Evolutionary conservation across 2,113 vertebrate genomes (phyloP).

Genomic region (Anoplopoma fimbria): DNA sequence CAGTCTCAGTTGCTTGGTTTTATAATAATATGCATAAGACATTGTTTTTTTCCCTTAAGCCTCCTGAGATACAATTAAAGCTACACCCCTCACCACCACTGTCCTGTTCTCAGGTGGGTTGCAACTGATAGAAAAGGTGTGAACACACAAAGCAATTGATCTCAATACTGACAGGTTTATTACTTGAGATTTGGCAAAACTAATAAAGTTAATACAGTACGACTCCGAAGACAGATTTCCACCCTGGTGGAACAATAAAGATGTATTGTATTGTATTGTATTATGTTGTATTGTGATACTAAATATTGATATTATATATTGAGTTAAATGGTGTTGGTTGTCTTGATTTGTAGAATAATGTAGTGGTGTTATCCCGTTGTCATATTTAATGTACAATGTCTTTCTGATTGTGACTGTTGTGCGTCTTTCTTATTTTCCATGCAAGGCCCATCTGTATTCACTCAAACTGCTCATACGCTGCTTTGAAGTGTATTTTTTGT

Average conservation of each 20-base stretch:
- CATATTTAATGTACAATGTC: conserved; percentile 6
- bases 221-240: too few species aligned
- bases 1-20: not conserved
- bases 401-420: conserved; percentile 11
- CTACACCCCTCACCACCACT: not conserved
- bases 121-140: not conserved
- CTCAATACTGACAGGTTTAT: not conserved
- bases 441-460: not conserved
- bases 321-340: not conserved
- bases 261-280: not conserved
- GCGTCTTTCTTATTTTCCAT: not conserved
- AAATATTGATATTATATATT: not conserved
- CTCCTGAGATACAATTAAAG: not conserved
- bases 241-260: not conserved
- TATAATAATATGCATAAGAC: not conserved
- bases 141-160: not conserved
- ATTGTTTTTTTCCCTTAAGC: conserved; percentile 6
- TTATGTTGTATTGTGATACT: not conserved
- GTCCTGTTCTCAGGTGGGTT: not conserved
- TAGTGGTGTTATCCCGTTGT: not conserved
- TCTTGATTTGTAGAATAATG: not conserved
- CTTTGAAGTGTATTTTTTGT: conserved; percentile 14
- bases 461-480: not conserved
- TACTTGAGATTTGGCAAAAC: not conserved
- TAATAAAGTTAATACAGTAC: not conserved